Percentiles rank a stretch among this genome's conserved stretches.
phyloP scores from a whole-genome alignment of 1,140 invertebrate genomes.

The Sipha flava region DNA sequence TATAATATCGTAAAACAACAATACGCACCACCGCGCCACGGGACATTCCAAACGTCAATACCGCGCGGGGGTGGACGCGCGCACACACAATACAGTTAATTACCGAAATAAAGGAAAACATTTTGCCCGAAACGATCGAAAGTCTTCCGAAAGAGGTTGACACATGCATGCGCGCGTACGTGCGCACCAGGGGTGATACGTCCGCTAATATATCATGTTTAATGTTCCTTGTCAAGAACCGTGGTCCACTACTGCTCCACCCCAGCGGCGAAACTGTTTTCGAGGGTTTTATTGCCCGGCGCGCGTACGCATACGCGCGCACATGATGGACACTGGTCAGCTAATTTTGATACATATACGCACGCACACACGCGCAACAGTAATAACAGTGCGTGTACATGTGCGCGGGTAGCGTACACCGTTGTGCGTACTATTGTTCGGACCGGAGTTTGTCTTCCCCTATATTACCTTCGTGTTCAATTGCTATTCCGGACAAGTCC shows the following conservation, averaged over 20 bases:
- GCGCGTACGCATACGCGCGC: background rate
- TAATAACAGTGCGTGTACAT: background rate
- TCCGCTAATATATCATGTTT: constrained; percentile 26
- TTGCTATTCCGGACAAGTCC: background rate
- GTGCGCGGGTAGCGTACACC: background rate
- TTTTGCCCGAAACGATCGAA: background rate
- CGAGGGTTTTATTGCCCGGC: constrained; percentile 24
- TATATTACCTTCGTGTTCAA: constrained; percentile 5
- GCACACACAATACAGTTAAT: background rate
- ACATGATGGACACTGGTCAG: constrained; percentile 21
- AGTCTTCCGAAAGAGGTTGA: background rate
- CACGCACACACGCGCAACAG: background rate
- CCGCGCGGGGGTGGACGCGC: too few relatives aligned
- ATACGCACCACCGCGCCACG: too few relatives aligned
- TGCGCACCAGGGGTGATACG: background rate
- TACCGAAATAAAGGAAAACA: background rate
- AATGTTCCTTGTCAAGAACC: constrained; percentile 23
- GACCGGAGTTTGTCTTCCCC: background rate
- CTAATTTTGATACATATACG: constrained; percentile 23
- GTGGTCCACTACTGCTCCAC: background rate
- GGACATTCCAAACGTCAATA: too few relatives aligned
- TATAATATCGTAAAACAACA: too few relatives aligned
- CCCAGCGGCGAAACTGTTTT: background rate
- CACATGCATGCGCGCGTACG: background rate
- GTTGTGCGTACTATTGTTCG: background rate